Evolutionary conservation across 92 coral and sea anemone genomes (phyloP), one percentile per base, ranked within the genome.

Genomic region (Parazoanthus darwini): DNA sequence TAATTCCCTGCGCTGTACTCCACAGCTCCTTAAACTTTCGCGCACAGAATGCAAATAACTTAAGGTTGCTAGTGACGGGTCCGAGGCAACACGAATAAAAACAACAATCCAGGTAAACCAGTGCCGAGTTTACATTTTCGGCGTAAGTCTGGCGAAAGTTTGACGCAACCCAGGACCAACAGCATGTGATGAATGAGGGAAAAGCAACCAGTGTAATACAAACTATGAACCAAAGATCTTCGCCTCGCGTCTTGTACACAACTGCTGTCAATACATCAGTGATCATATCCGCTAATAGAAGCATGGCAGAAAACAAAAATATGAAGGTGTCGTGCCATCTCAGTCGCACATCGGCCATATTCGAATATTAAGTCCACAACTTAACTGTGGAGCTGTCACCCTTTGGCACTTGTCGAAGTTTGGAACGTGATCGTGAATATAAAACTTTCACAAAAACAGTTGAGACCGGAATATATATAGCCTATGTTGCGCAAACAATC

Each of bases 151-250:
- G 87, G 9, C 87, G 87, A 84, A 84, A 84, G 51, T 84, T 84
- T 14, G 78, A 70, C 5, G 87, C 87, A 6, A 84, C 87, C 65
- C 87, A 84, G 4, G 87, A 84, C 87, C 87, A 84, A 20, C 87
- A 84, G 33, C 87, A 84, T 8, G 79, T 84, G 74, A 84, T 84
- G 68, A 84, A 84, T 15, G 87, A 84, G 59, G 87, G 87, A 71
- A 84, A 84, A 50, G 87, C 87, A 29, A 84, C 37, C 46, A 70
- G 68, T 14, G 87, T 84, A 0, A 84, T 65, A 72, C 87, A 84
- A 33, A 84, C 33, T 48, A 72, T 84, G 26, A 84, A 84, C 87
- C 79, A 84, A 26, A 84, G 46, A 16, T 84, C 29, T n/a, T 84
- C 25, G 18, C 66, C 87, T 29, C 78, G 87, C 39, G 59, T 25